Percentiles rank a stretch among this genome's conserved stretches.
Conservation (phyloP, 2,797 vertebrate species). For the Crocidura indochinensis region DNA sequence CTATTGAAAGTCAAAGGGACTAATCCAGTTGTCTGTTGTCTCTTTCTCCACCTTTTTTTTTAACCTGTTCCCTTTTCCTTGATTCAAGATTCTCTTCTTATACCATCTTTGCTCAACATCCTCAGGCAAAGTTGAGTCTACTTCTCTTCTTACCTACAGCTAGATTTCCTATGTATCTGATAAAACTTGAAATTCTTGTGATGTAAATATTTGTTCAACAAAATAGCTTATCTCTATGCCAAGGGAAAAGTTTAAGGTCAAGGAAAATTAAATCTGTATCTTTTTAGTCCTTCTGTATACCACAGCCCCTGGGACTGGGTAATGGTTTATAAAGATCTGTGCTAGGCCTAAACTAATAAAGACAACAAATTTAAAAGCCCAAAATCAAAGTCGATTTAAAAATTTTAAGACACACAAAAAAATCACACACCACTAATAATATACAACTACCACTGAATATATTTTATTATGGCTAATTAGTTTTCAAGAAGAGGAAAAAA, state of each 20-base stretch:
- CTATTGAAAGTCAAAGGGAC: not conserved
- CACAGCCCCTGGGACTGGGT: too few relatives aligned
- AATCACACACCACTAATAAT: not conserved
- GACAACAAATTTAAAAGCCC: not conserved
- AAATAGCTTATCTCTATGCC: not conserved
- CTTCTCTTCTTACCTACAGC: not conserved
- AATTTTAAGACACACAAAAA: too few relatives aligned
- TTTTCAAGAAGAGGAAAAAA: not conserved
- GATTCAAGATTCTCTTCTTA: not conserved
- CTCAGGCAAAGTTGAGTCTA: conserved; percentile 2
- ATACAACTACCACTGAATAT: conserved; percentile 33
- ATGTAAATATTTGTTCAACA: not conserved
- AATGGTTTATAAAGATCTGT: conserved; percentile 1
- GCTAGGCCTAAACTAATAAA: not conserved
- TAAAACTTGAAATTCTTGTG: not conserved
- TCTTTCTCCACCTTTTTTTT: not conserved
- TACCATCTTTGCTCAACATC: not conserved
- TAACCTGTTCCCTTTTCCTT: not conserved
- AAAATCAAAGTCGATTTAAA: not conserved
- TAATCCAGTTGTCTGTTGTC: not conserved
- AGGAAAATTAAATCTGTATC: not conserved
- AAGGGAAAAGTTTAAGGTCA: conserved; percentile 8
- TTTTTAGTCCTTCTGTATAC: not conserved
- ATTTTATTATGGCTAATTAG: not conserved
- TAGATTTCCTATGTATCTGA: not conserved